A percentile compares a stretch with the other conserved stretches of the same genome.
Evolutionary conservation across 2,797 vertebrate genomes (phyloP).

Genomic region (Crocidura indochinensis): DNA sequence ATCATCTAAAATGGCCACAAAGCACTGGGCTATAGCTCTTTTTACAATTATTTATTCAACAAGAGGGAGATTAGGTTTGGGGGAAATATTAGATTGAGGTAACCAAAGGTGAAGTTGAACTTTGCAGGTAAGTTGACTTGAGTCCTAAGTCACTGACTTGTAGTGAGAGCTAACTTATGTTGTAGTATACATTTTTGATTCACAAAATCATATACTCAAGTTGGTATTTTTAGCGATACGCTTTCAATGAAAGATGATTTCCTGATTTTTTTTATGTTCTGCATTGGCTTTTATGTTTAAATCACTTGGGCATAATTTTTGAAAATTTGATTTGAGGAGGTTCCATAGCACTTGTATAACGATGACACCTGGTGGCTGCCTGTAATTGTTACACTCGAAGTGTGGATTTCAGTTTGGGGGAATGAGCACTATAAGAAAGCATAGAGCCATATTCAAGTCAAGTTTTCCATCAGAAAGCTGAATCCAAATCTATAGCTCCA

Average conservation of each 20-base stretch:
- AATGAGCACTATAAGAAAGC: conserved; percentile 64
- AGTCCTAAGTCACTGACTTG: background rate
- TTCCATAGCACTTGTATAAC: conserved; percentile 49
- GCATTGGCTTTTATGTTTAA: conserved; percentile 47
- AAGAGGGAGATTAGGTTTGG: background rate
- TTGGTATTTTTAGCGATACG: conserved; percentile 39
- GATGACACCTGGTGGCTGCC: conserved; percentile 72
- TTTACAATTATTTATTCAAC: conserved; percentile 1
- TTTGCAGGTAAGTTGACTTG: conserved; percentile 8
- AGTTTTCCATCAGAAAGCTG: conserved; percentile 36
- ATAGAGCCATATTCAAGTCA: conserved; percentile 6
- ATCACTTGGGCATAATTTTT: background rate
- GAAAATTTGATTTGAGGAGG: background rate
- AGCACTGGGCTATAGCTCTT: background rate
- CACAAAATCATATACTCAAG: background rate
- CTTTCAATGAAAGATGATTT: conserved; percentile 22
- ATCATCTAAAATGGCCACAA: background rate
- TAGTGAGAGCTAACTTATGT: background rate
- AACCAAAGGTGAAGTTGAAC: background rate
- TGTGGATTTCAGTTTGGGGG: conserved; percentile 52
- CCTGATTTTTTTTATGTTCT: conserved; percentile 24
- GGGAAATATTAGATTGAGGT: background rate
- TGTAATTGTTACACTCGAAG: conserved; percentile 21
- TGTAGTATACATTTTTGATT: background rate
- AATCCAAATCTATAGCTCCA: background rate